Conservation (phyloP, 1,140 invertebrate species). For the Aphidius ervi region DNA sequence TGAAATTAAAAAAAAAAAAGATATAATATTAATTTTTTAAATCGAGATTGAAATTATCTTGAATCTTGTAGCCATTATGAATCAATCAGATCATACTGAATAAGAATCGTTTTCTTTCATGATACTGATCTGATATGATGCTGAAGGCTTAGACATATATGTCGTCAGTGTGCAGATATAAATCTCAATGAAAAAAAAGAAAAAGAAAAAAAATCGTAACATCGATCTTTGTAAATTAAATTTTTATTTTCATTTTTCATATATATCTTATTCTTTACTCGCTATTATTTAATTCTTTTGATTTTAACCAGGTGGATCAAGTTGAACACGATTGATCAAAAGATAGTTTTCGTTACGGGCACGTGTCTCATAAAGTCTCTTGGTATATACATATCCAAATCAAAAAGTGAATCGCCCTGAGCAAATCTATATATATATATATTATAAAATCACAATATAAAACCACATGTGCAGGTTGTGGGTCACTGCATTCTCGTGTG, state of each 20-base stretch:
- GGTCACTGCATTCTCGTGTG: slow-evolving; percentile 9
- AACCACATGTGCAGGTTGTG: background rate
- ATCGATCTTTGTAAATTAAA: too few relatives aligned
- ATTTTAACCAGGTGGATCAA: background rate
- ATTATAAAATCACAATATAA: slow-evolving; percentile 3
- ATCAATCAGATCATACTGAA: too few relatives aligned
- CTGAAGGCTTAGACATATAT: too few relatives aligned
- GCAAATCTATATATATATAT: background rate
- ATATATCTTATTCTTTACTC: background rate
- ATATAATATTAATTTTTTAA: too few relatives aligned
- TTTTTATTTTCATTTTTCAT: background rate
- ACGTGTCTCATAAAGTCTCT: background rate
- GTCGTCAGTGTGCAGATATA: too few relatives aligned
- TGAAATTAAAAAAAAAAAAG: too few relatives aligned
- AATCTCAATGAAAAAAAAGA: too few relatives aligned
- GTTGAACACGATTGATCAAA: background rate
- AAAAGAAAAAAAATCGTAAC: too few relatives aligned
- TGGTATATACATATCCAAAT: background rate
- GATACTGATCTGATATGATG: too few relatives aligned
- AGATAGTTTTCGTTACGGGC: slow-evolving; percentile 14
- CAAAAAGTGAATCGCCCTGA: background rate
- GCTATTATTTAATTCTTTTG: background rate
- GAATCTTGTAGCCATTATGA: too few relatives aligned
- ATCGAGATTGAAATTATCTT: too few relatives aligned
- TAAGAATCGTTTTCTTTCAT: too few relatives aligned